A percentile compares a stretch with the other conserved stretches of the same genome.
Evolutionary conservation across 1,140 invertebrate genomes (phyloP).

Genomic region (Caenorhabditis elegans): WBcel235 BX284605.5:10858001-10858500

Average conservation of each 20-base stretch:
- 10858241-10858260: background rate
- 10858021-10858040: too few relatives aligned
- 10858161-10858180: background rate
- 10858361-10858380: background rate
- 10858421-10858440: background rate
- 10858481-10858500: background rate
- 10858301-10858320: too few relatives aligned
- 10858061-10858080: too few relatives aligned
- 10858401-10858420: background rate
- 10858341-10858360: slow-evolving; percentile 16
- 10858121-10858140: background rate
- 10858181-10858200: slow-evolving; percentile 15
- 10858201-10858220: background rate
- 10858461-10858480: slow-evolving; percentile 13
- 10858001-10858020: too few relatives aligned
- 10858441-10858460: slow-evolving; percentile 19
- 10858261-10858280: slow-evolving; percentile 25
- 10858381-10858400: slow-evolving; percentile 23
- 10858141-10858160: background rate
- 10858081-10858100: too few relatives aligned
- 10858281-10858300: slow-evolving; percentile 25
- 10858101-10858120: background rate
- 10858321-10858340: background rate
- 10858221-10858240: background rate
- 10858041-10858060: too few relatives aligned